These are phyloP conservation scores for Heteromormyrus szaboi DNA, from an alignment of 2,797 vertebrate genomes.

Conservation along the genomic window DNA sequence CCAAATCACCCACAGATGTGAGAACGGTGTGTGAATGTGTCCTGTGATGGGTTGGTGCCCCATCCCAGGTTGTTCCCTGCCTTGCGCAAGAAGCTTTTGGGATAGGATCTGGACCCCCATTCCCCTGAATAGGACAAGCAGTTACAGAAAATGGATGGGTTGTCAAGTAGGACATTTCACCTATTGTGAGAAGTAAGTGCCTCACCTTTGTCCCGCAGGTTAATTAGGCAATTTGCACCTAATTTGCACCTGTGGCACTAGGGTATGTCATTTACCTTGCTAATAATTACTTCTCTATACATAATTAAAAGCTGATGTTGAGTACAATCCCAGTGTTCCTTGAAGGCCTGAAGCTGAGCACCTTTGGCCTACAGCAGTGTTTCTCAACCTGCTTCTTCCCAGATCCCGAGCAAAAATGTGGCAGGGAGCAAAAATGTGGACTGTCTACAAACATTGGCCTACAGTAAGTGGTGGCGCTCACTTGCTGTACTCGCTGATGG, in stretches of 20 bases:
- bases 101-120: background rate
- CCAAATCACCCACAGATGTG: background rate
- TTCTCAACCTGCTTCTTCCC: background rate
- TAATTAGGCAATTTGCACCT: background rate
- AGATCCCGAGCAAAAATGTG: background rate
- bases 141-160: background rate
- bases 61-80: background rate
- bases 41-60: background rate
- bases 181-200: background rate
- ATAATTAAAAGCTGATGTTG: background rate
- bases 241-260: background rate
- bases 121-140: background rate
- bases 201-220: background rate
- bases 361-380: background rate
- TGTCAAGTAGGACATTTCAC: background rate
- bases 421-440: background rate
- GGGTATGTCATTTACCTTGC: background rate
- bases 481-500: constrained; percentile 56
- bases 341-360: background rate
- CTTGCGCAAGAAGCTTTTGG: background rate
- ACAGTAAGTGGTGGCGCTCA: constrained; percentile 12
- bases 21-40: background rate
- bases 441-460: background rate
- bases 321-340: background rate
- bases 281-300: background rate